Conservation (phyloP, 2,888 invertebrate species). For the Isoperla grammatica region DNA sequence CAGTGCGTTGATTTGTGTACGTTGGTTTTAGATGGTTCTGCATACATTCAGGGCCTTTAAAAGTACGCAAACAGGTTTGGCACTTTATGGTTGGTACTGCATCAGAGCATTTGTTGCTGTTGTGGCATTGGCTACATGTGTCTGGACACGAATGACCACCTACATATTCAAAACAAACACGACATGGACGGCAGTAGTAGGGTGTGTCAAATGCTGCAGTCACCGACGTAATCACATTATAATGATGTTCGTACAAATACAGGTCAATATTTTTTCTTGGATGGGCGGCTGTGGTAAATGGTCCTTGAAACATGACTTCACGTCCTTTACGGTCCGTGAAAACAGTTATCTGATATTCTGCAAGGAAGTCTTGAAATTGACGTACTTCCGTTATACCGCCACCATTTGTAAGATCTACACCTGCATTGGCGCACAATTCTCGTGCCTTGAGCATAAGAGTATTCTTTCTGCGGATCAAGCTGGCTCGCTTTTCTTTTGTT, state of each 20-base stretch:
- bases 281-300: too few species aligned
- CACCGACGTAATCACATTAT: background rate
- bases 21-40: background rate
- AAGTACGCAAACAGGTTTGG: background rate
- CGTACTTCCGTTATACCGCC: background rate
- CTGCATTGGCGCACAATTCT: background rate
- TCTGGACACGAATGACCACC: background rate
- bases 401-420: slow-evolving; percentile 4
- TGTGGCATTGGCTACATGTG: background rate
- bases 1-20: too few species aligned
- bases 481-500: background rate
- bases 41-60: background rate
- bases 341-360: slow-evolving; percentile 1
- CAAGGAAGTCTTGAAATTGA: background rate
- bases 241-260: slow-evolving; percentile 1
- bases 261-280: slow-evolving; percentile 3
- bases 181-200: slow-evolving; percentile 8
- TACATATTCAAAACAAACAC: background rate
- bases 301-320: too few species aligned
- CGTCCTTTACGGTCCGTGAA: background rate
- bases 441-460: background rate
- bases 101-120: background rate
- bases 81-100: background rate
- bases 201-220: slow-evolving; percentile 1
- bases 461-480: background rate